phyloP scores from a whole-genome alignment of 1,140 invertebrate species.

The Camponotus floridanus region DNA sequence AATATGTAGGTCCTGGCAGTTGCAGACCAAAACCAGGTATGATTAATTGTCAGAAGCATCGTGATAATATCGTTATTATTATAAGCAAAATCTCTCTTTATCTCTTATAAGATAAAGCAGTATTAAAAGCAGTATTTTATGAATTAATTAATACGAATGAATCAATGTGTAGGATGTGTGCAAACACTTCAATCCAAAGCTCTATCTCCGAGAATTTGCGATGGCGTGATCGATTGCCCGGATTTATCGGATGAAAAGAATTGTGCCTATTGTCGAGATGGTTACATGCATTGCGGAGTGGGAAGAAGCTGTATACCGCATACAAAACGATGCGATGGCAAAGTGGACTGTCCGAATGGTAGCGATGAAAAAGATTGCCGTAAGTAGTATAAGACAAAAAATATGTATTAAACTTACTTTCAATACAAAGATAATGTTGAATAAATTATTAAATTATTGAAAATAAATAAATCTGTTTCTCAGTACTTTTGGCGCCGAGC shows the following conservation, averaged over 20 bases:
- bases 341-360: conserved; percentile 93
- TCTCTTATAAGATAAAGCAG: neutral
- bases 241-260: conserved; percentile 93
- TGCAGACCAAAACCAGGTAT: conserved; percentile 92
- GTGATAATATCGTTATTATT: neutral
- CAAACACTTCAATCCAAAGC: conserved; percentile 90
- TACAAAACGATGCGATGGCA: conserved; percentile 92
- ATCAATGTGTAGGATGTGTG: conserved; percentile 88
- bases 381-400: conserved; percentile 86
- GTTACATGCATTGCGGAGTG: conserved; percentile 92
- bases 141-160: neutral
- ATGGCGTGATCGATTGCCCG: conserved; percentile 94
- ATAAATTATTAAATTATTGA: conserved; percentile 17
- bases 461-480: conserved; percentile 53
- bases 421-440: neutral
- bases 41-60: neutral
- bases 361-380: conserved; percentile 94
- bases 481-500: conserved; percentile 92
- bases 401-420: neutral
- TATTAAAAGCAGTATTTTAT: neutral
- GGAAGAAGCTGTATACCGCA: conserved; percentile 91
- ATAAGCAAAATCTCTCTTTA: neutral
- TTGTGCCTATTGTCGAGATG: conserved; percentile 91
- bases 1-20: conserved; percentile 90
- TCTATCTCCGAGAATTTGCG: conserved; percentile 92